Conservation (phyloP, 2,113 vertebrate genomes). For the Engraulis encrasicolus region DNA sequence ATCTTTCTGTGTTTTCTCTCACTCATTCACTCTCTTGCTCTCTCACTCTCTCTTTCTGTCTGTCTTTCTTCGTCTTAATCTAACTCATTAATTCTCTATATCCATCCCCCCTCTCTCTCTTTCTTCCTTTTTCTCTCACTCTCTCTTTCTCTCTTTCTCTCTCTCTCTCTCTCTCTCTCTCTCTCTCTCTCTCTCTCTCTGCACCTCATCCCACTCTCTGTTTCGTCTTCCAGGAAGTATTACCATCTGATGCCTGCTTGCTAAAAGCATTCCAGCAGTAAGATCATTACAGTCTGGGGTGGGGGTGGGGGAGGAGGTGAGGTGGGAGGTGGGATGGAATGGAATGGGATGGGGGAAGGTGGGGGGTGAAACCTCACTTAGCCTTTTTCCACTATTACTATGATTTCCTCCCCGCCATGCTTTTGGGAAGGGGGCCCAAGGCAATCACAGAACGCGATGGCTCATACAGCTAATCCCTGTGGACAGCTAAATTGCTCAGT, state of each 20-base stretch:
- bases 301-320: background rate
- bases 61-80: background rate
- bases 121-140: background rate
- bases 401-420: background rate
- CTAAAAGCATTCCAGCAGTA: background rate
- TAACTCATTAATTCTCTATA: too few species aligned
- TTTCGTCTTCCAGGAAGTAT: background rate
- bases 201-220: background rate
- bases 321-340: too few species aligned
- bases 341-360: too few species aligned
- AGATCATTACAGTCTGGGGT: background rate
- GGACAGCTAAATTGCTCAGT: slow-evolving; percentile 18
- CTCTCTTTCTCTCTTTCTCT: background rate
- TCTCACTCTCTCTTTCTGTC: too few species aligned
- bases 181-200: too few species aligned
- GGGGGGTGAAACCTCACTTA: background rate
- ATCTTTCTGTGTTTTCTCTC: too few species aligned
- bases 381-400: background rate
- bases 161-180: background rate
- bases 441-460: background rate
- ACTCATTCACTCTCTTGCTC: background rate
- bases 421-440: background rate
- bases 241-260: background rate
- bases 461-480: slow-evolving; percentile 2
- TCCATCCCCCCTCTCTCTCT: background rate